Evolutionary conservation across 2,888 invertebrate species (phyloP), one percentile per base, ranked within the genome.

Genomic region (Alloscopus bannaensis): DNA sequence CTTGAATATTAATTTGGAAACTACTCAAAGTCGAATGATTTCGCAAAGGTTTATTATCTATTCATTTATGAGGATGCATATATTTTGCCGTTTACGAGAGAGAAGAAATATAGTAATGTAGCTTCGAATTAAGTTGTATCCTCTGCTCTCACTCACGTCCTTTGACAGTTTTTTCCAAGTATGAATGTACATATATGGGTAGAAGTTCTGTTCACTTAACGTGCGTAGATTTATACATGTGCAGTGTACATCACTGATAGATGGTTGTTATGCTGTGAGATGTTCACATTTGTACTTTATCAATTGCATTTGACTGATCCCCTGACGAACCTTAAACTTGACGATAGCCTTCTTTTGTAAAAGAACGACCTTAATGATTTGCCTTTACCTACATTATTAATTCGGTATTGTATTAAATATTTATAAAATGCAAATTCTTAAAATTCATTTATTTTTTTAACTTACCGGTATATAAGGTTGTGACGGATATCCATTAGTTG

Each of bases 381-480:
- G 42, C 68, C 68, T 68, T 68, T 68, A 68, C 68, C 68, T 52
- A 68, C 36, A 52, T 64, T 60, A n/a, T 24, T 62, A 36, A 40
- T 42, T 40, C 22, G 18, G n/a, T 59, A 59, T 59, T 29, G 59
- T 59, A 59, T 59, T 59, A 59, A 31, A 59, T 29, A 36, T 13
- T 18, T 16, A 18, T 42, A 42, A 31, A 31, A 59, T 31, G 36
- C 8, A 36, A 50, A 20, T n/a, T 20, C 50, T 20, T 26, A 4
- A 26, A 24, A 11, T 31, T 42, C 24, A 40, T 60, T 65, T 22
- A 52, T 11, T 24, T 22, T 52, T 52, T 50, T n/a, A 26, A n/a
- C 77, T 77, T 80, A 82, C 82, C 82, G 76, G 77, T 60, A 75
- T 42, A 31, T 80, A 80, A 62, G 82, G 80, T 60, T 77, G 62